A percentile compares a stretch with the other conserved stretches of the same genome.
phyloP scores from a whole-genome alignment of 37 sponge, comb jelly and placozoan species.

The Amphimedon queenslandica region DNA sequence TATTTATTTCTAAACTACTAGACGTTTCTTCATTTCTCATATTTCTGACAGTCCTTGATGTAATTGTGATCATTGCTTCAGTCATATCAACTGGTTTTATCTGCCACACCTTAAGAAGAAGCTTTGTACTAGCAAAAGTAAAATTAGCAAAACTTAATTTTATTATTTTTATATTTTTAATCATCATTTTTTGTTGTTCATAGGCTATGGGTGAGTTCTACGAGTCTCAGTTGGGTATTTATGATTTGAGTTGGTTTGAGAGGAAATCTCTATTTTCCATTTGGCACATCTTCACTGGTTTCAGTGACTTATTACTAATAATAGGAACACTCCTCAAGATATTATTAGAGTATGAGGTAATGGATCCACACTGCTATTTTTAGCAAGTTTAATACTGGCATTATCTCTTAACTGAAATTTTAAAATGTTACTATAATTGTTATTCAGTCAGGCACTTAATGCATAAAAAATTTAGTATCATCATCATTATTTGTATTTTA shows the following conservation, averaged over 20 bases:
- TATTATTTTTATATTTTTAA: not conserved
- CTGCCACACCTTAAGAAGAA: slow-evolving; percentile 10
- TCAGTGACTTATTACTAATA: slow-evolving; percentile 36
- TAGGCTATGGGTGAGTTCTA: slow-evolving; percentile 57
- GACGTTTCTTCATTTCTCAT: no score
- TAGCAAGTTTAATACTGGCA: no score
- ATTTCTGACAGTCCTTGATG: slow-evolving; percentile 14
- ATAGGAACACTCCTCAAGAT: slow-evolving; percentile 31
- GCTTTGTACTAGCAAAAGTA: slow-evolving; percentile 27
- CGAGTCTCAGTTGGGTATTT: slow-evolving; percentile 12
- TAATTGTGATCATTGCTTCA: slow-evolving; percentile 8
- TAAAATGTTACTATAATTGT: not conserved
- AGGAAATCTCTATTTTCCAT: slow-evolving; percentile 21
- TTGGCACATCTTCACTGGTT: slow-evolving; percentile 24
- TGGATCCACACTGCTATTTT: no score
- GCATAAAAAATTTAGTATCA: no score
- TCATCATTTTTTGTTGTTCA: not conserved
- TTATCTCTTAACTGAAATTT: not conserved
- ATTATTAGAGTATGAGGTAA: slow-evolving; percentile 20
- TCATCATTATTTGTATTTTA: no score
- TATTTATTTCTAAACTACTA: no score
- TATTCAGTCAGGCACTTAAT: not conserved
- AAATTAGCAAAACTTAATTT: no score
- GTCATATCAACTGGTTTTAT: slow-evolving; percentile 27
- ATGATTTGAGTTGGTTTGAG: slow-evolving; percentile 49